Evolutionary conservation across 2,888 invertebrate species (phyloP).

Genomic region (Micropterix aruncella): DNA sequence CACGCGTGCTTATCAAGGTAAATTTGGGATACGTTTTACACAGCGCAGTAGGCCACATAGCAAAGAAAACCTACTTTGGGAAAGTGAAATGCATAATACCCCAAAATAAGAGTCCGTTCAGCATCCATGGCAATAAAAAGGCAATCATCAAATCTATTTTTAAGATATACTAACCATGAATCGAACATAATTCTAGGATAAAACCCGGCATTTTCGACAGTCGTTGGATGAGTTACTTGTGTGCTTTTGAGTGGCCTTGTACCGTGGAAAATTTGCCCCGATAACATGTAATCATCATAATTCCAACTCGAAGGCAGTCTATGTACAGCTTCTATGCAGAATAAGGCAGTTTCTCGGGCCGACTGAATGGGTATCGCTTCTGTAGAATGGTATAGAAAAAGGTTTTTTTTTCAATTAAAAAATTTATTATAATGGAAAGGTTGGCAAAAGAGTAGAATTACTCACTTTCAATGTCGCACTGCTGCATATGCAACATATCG

Average conservation of each 20-base stretch:
- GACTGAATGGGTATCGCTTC: slow-evolving; percentile 56
- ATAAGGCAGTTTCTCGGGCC: slow-evolving; percentile 59
- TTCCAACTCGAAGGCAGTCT: slow-evolving; percentile 64
- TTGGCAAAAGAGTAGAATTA: slow-evolving; percentile 8
- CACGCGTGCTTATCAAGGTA: too few species aligned
- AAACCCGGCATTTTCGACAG: slow-evolving; percentile 52
- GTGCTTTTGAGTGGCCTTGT: slow-evolving; percentile 59
- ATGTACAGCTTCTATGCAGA: slow-evolving; percentile 74
- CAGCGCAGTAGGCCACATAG: too few species aligned
- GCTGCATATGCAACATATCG: slow-evolving; percentile 39
- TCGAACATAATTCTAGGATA: slow-evolving; percentile 78
- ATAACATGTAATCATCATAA: slow-evolving; percentile 73
- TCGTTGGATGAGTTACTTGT: slow-evolving; percentile 56
- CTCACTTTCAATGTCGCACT: slow-evolving; percentile 28
- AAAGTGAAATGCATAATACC: too few species aligned
- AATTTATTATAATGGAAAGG: not conserved
- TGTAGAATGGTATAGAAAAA: slow-evolving; percentile 19
- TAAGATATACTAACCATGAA: slow-evolving; percentile 60
- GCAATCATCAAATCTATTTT: too few species aligned
- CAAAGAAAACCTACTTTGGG: too few species aligned
- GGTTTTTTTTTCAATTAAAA: not conserved
- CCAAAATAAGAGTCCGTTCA: too few species aligned
- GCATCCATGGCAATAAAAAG: too few species aligned
- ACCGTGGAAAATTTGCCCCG: slow-evolving; percentile 81
- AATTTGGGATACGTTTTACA: too few species aligned